phyloP scores from a whole-genome alignment of 1,140 invertebrate genomes.

The Muscidifurax raptorellus region DNA sequence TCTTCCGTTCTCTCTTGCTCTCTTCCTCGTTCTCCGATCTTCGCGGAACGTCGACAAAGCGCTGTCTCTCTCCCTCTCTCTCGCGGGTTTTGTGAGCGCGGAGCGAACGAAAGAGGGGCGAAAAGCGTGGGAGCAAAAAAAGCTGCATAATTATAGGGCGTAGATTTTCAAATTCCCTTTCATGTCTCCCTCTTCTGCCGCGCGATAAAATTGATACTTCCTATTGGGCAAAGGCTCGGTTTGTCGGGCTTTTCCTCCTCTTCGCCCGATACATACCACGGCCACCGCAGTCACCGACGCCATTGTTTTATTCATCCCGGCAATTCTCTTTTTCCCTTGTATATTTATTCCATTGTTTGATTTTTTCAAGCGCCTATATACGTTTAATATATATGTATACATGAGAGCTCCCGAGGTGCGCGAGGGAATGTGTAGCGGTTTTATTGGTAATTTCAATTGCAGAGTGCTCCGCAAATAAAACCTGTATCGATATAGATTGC shows the following conservation, averaged over 20 bases:
- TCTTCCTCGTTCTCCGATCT: conserved; percentile 51
- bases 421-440: conserved; percentile 39
- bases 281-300: neutral
- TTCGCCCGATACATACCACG: conserved; percentile 4
- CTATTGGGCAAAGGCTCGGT: conserved; percentile 50
- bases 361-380: conserved; percentile 40
- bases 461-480: conserved; percentile 46
- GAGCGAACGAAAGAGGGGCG: conserved; percentile 21
- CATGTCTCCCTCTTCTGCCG: conserved; percentile 46
- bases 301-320: conserved; percentile 54
- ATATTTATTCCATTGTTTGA: conserved; percentile 54
- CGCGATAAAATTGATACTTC: conserved; percentile 53
- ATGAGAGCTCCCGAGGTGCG: neutral
- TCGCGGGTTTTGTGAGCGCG: neutral
- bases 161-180: conserved; percentile 54
- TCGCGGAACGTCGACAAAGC: conserved; percentile 58
- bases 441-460: conserved; percentile 52
- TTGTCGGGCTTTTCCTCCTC: conserved; percentile 48
- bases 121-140: conserved; percentile 31
- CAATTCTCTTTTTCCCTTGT: conserved; percentile 34
- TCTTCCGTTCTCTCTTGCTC: conserved; percentile 29
- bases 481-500: conserved; percentile 37
- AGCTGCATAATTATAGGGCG: conserved; percentile 51
- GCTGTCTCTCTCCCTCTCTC: conserved; percentile 23
- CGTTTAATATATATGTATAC: no score